phyloP scores from a whole-genome alignment of 1,140 invertebrate genomes.

The Hycleus cichorii region DNA sequence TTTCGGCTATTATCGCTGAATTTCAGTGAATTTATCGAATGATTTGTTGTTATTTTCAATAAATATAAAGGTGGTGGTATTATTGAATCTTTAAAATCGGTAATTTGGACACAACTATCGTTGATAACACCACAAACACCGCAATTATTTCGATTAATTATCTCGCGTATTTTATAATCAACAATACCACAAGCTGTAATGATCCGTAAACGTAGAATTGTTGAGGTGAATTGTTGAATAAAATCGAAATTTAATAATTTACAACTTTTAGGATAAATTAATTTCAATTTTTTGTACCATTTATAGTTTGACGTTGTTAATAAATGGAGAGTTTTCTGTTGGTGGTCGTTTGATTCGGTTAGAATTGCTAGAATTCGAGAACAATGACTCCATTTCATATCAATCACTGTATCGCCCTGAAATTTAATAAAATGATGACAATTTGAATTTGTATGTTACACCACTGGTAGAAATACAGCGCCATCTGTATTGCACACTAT shows the following conservation, averaged over 20 bases:
- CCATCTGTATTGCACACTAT: too few species aligned
- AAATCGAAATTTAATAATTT: slow-evolving; percentile 18
- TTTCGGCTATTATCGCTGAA: slow-evolving; percentile 2
- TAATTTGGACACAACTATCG: slow-evolving; percentile 19
- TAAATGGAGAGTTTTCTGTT: not conserved
- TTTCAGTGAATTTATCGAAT: slow-evolving; percentile 20
- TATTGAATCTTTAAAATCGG: slow-evolving; percentile 18
- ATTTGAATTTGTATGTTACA: too few species aligned
- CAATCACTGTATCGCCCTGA: slow-evolving; percentile 18
- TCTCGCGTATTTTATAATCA: slow-evolving; percentile 12
- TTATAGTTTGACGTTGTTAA: slow-evolving; percentile 14
- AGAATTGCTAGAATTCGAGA: slow-evolving; percentile 17
- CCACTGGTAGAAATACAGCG: too few species aligned
- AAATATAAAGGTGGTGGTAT: slow-evolving; percentile 21
- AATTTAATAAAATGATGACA: slow-evolving; percentile 2
- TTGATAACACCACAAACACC: slow-evolving; percentile 20
- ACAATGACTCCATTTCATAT: slow-evolving; percentile 23
- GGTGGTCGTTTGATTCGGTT: not conserved
- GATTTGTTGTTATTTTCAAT: slow-evolving; percentile 8
- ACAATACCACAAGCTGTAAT: slow-evolving; percentile 14
- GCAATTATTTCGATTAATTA: slow-evolving; percentile 10
- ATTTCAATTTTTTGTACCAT: slow-evolving; percentile 27
- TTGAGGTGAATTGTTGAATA: not conserved
- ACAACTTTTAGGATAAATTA: slow-evolving; percentile 6
- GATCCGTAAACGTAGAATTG: slow-evolving; percentile 9